Evolutionary conservation across 2,888 invertebrate genomes (phyloP), one percentile per base, ranked within the genome.

Genomic region (Griposia aprilina): DNA sequence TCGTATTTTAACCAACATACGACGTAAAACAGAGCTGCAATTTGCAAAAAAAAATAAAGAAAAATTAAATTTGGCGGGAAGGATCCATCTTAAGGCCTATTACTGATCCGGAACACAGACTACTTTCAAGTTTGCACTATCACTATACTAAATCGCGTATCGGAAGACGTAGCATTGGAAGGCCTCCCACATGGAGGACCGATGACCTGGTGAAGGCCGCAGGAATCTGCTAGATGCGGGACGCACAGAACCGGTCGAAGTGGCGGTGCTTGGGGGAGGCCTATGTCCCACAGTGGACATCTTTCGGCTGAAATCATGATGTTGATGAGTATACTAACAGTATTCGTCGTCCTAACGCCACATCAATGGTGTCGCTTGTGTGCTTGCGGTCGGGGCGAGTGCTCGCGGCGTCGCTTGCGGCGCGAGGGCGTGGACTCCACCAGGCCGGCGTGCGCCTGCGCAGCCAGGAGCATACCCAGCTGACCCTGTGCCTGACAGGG

Each of bases 391-490:
- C 77, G 41, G 0, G 88, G 84, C 5, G 52, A 72, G 74, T 86
- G 88, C 17, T 90, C 90, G 17, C 85, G 88, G 30, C 93, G 91
- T 0, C 94, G 92, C 91, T 94, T 95, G 85, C 94, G 92, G 30
- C 93, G 81, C 50, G 91, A 91, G 62, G 93, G 93, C 75, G 94
- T 89, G 17, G 91, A 71, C 36, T 81, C 86, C 70, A 91, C 89
- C 23, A 96, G 93, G 0, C 95, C 95, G n/a, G 96, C 96, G 93
- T 97, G 96, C 86, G 97, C 97, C 88, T 97, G 97, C 87, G 97
- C 97, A 0, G 97, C 96, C 55, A 97, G 79, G 84, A 97, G 70
- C 93, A 97, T 96, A 80, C 95, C 94, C 55, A 97, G 90, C 88
- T 97, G 95, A 5, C 91, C 89, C 67, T 90, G 90, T 30, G 96